Conservation (phyloP, 37 sponge, comb jelly and placozoan genomes). For the Hormiphora californensis region DNA sequence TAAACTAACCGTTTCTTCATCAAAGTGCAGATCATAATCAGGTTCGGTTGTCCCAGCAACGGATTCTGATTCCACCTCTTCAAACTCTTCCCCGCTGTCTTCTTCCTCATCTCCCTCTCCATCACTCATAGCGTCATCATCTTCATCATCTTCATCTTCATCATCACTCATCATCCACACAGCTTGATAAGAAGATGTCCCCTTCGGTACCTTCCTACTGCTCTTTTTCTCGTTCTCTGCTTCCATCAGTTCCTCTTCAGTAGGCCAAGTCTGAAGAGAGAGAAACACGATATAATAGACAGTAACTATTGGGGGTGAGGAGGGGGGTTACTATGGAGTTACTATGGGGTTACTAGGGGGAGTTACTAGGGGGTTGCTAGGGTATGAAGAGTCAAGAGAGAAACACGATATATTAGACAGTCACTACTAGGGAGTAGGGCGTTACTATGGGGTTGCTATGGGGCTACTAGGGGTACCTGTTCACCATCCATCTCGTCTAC, state of each 20-base stretch:
- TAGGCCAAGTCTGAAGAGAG: constrained; percentile 99
- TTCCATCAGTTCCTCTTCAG: constrained; percentile 75
- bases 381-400: too few species aligned
- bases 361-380: too few species aligned
- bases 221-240: constrained; percentile 56
- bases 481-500: constrained; percentile 94
- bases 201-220: constrained; percentile 64
- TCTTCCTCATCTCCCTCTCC: constrained; percentile 33
- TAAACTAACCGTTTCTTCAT: too few species aligned
- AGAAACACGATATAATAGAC: too few species aligned
- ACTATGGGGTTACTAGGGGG: too few species aligned
- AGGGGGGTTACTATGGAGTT: too few species aligned
- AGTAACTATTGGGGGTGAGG: too few species aligned
- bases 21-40: constrained; percentile 21
- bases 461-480: too few species aligned
- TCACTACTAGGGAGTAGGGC: too few species aligned
- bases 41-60: too few species aligned
- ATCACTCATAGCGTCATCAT: neutral
- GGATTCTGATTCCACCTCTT: neutral
- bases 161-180: constrained; percentile 70
- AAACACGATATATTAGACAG: too few species aligned
- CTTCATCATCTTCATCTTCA: constrained; percentile 54
- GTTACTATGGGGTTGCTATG: too few species aligned
- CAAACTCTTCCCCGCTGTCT: constrained; percentile 36
- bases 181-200: constrained; percentile 90